Conservation (phyloP, 2,888 invertebrate genomes). For the Epicampocera succincta region DNA sequence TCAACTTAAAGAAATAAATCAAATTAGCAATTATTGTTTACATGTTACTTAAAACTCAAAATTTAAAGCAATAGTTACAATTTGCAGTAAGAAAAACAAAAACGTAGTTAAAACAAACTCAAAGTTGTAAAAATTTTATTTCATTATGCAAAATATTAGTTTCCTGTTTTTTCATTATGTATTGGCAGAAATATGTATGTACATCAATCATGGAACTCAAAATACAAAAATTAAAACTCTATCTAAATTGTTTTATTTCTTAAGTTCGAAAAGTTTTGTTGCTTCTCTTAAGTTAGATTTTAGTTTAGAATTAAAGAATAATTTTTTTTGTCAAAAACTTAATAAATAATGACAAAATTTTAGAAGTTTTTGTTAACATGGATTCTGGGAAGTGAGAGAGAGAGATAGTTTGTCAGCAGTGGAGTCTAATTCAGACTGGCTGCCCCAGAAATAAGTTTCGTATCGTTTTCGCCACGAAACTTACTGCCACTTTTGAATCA, state of each 20-base stretch:
- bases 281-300: slow-evolving; percentile 19
- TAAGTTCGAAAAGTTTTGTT: slow-evolving; percentile 24
- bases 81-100: slow-evolving; percentile 29
- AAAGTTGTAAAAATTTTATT: slow-evolving; percentile 63
- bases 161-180: slow-evolving; percentile 16
- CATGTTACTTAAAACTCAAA: slow-evolving; percentile 49
- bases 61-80: slow-evolving; percentile 54
- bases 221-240: slow-evolving; percentile 32
- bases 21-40: slow-evolving; percentile 35
- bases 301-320: too few species aligned
- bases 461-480: too few species aligned
- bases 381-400: too few species aligned
- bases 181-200: slow-evolving; percentile 16
- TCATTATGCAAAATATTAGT: slow-evolving; percentile 28
- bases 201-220: slow-evolving; percentile 9
- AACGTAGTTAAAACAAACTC: slow-evolving; percentile 20
- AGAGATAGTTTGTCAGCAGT: too few species aligned
- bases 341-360: too few species aligned
- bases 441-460: too few species aligned
- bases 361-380: too few species aligned
- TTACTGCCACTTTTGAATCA: too few species aligned
- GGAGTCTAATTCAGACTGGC: too few species aligned
- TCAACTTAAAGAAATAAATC: slow-evolving; percentile 21
- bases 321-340: too few species aligned
- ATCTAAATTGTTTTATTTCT: slow-evolving; percentile 40